phyloP scores from a whole-genome alignment of 2,888 invertebrate species.

The Gymnoscelis rufifasciata region DNA sequence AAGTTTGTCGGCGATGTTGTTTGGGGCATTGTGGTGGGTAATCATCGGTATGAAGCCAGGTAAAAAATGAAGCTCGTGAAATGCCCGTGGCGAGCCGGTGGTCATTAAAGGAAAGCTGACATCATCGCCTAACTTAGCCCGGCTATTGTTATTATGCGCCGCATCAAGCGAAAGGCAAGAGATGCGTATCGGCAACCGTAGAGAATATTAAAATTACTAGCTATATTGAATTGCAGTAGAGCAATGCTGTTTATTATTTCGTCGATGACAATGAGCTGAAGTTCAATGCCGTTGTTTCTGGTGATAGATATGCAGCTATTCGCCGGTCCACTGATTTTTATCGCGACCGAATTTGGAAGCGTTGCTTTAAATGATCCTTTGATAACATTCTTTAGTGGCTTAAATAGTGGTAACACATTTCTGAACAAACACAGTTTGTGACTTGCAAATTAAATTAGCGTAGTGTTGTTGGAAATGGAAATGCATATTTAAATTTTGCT shows the following conservation, averaged over 20 bases:
- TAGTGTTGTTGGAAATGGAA: slow-evolving; percentile 4
- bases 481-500: neutral
- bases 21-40: slow-evolving; percentile 31
- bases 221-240: slow-evolving; percentile 43
- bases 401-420: slow-evolving; percentile 25
- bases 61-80: slow-evolving; percentile 52
- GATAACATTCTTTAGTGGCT: slow-evolving; percentile 34
- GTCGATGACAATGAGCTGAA: slow-evolving; percentile 49
- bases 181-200: slow-evolving; percentile 57
- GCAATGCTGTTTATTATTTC: slow-evolving; percentile 41
- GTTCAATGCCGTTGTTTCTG: slow-evolving; percentile 64
- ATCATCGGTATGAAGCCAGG: slow-evolving; percentile 37
- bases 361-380: slow-evolving; percentile 59
- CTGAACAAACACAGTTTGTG: slow-evolving; percentile 24
- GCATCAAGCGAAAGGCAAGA: slow-evolving; percentile 55
- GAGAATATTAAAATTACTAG: slow-evolving; percentile 57
- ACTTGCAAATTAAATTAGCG: slow-evolving; percentile 23
- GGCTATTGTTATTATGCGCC: slow-evolving; percentile 62
- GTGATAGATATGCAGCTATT: slow-evolving; percentile 56
- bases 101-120: slow-evolving; percentile 70
- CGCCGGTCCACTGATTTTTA: slow-evolving; percentile 53
- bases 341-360: slow-evolving; percentile 57
- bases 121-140: slow-evolving; percentile 70
- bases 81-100: slow-evolving; percentile 52
- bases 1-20: slow-evolving; percentile 29